Conservation (phyloP, 2,888 invertebrate species). For the Allophyes oxyacanthae region DNA sequence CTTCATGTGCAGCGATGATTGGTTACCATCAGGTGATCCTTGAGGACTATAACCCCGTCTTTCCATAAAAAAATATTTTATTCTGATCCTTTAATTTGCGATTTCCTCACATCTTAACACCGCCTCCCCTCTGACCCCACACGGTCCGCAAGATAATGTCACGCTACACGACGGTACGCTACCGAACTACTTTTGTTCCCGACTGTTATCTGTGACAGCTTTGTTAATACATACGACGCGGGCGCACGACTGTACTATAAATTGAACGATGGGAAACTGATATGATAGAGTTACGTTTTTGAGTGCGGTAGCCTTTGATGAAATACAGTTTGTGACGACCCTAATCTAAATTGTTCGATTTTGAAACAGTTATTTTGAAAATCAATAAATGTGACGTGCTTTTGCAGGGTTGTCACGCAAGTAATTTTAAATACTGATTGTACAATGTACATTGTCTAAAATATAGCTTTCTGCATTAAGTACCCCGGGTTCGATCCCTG, state of each 20-base stretch:
- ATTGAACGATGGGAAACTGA: slow-evolving; percentile 28
- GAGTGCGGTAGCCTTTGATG: background rate
- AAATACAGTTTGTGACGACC: background rate
- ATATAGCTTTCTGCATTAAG: no score
- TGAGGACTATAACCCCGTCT: no score
- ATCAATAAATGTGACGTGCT: no score
- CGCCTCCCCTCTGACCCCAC: slow-evolving; percentile 31
- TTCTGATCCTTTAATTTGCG: no score
- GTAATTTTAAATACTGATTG: no score
- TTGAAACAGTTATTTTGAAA: background rate
- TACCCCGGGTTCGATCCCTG: no score
- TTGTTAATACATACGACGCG: slow-evolving; percentile 30
- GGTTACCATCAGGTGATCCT: no score
- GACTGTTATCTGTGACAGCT: slow-evolving; percentile 36
- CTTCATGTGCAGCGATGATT: no score
- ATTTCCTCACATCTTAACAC: background rate
- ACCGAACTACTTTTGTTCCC: slow-evolving; percentile 59
- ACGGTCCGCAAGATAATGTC: slow-evolving; percentile 58
- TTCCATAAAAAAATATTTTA: no score
- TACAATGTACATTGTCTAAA: no score
- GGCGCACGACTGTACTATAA: slow-evolving; percentile 37
- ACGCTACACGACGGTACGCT: slow-evolving; percentile 32
- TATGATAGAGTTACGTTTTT: background rate
- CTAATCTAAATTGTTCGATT: background rate
- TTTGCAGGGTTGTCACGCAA: no score